Evolutionary conservation across 2,113 vertebrate species (phyloP).

Genomic region (Ancistrus triradiatus): DNA sequence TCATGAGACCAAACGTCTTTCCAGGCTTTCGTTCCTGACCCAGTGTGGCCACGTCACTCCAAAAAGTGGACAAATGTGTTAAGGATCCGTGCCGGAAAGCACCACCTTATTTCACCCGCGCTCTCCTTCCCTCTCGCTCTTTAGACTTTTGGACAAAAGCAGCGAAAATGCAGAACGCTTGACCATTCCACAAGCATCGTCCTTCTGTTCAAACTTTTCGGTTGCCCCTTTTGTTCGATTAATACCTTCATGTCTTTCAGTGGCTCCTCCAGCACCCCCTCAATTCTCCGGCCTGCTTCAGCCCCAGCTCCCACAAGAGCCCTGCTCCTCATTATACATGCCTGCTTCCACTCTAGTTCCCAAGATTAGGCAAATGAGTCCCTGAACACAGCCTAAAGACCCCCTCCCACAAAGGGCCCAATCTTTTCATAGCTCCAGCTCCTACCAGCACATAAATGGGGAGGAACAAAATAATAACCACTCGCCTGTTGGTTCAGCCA

Average conservation of each 20-base stretch:
- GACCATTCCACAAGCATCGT: slow-evolving; percentile 65
- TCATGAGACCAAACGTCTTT: not conserved
- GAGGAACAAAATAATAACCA: slow-evolving; percentile 41
- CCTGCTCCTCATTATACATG: slow-evolving; percentile 69
- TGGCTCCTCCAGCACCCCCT: slow-evolving; percentile 22
- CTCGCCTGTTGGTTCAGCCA: slow-evolving; percentile 33
- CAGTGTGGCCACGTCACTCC: slow-evolving; percentile 38
- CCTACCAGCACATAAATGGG: slow-evolving; percentile 46
- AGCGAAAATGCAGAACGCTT: slow-evolving; percentile 65
- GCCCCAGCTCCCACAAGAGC: slow-evolving; percentile 58
- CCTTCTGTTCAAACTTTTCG: slow-evolving; percentile 66
- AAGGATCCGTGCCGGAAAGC: slow-evolving; percentile 45
- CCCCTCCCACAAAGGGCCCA: slow-evolving; percentile 43
- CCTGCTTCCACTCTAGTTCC: slow-evolving; percentile 76
- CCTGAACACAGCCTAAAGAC: slow-evolving; percentile 61
- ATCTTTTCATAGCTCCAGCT: slow-evolving; percentile 54
- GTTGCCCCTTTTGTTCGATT: slow-evolving; percentile 68
- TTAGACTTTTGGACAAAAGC: slow-evolving; percentile 53
- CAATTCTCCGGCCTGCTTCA: slow-evolving; percentile 20
- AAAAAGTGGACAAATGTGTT: slow-evolving; percentile 45
- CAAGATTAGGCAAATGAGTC: slow-evolving; percentile 81
- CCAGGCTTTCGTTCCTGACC: slow-evolving; percentile 28
- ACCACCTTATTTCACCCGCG: slow-evolving; percentile 48
- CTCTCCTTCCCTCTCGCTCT: slow-evolving; percentile 20
- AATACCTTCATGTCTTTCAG: slow-evolving; percentile 75